Conservation (phyloP, 2,888 invertebrate species). For the Thecophora atra region DNA sequence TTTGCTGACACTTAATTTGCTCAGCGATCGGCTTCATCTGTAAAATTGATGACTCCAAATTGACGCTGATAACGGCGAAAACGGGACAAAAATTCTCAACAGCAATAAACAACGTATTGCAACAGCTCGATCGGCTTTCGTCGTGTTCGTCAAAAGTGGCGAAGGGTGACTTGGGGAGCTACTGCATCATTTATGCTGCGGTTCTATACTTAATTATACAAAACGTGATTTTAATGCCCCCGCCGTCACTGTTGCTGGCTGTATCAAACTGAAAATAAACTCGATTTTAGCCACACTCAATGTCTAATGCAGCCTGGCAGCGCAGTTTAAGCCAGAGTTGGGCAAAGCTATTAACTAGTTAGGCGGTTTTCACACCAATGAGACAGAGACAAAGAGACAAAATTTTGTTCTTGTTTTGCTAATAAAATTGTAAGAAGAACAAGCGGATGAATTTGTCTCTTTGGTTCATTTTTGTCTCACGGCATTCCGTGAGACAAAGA, state of each 20-base stretch:
- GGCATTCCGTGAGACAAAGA: too few species aligned
- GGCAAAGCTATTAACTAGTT: too few species aligned
- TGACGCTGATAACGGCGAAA: not conserved
- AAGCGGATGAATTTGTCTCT: too few species aligned
- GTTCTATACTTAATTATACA: slow-evolving; percentile 32
- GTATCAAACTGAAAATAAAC: slow-evolving; percentile 20
- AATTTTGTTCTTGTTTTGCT: too few species aligned
- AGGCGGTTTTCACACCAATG: too few species aligned
- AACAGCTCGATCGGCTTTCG: slow-evolving; percentile 4
- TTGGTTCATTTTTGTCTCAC: too few species aligned
- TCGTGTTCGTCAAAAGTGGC: not conserved
- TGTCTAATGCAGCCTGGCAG: not conserved
- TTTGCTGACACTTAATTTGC: not conserved
- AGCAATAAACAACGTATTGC: not conserved
- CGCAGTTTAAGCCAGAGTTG: not conserved
- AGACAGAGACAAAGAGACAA: too few species aligned
- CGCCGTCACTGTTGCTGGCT: not conserved
- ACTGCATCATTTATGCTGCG: slow-evolving; percentile 28
- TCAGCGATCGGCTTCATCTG: not conserved
- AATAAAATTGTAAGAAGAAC: too few species aligned
- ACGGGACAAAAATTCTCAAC: not conserved
- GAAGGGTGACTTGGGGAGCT: not conserved
- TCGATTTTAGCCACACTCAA: not conserved
- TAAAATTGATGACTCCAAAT: slow-evolving; percentile 10
- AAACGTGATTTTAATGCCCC: slow-evolving; percentile 15